Evolutionary conservation across 2,113 vertebrate species (phyloP).

Genomic region (Maccullochella peelii): DNA sequence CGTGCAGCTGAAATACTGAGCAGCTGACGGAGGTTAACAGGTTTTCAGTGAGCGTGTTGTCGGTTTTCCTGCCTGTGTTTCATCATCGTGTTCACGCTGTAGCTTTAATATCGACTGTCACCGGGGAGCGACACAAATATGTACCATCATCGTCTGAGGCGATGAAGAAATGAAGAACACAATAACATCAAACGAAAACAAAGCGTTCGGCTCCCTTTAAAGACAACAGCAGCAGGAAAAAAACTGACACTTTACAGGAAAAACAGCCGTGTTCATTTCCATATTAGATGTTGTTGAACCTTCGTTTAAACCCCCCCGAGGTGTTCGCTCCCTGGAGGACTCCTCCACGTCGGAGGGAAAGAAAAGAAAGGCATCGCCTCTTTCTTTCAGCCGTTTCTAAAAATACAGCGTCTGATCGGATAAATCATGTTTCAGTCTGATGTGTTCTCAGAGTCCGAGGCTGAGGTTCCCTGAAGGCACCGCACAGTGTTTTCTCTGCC

Average conservation of each 20-base stretch:
- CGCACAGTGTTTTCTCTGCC: constrained; percentile 31
- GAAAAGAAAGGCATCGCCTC: constrained; percentile 26
- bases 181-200: constrained; percentile 78
- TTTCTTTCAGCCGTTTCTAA: constrained; percentile 45
- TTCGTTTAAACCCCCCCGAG: constrained; percentile 53
- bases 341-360: constrained; percentile 34
- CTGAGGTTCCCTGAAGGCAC: constrained; percentile 43
- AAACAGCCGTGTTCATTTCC: constrained; percentile 70
- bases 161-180: constrained; percentile 71
- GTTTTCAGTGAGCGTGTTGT: constrained; percentile 40
- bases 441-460: constrained; percentile 38
- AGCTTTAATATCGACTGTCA: constrained; percentile 71
- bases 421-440: constrained; percentile 37
- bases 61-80: constrained; percentile 58
- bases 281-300: constrained; percentile 66
- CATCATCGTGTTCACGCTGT: constrained; percentile 59
- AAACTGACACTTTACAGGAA: constrained; percentile 63
- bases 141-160: constrained; percentile 66
- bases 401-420: constrained; percentile 50
- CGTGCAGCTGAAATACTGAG: constrained; percentile 33
- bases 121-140: constrained; percentile 61
- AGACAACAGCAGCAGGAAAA: constrained; percentile 38
- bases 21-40: constrained; percentile 64
- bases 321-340: constrained; percentile 41
- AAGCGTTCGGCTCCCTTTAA: constrained; percentile 50